A percentile compares a stretch with the other conserved stretches of the same genome.
Evolutionary conservation across 2,113 vertebrate genomes (phyloP).

Genomic region (Climacteris rufus): DNA sequence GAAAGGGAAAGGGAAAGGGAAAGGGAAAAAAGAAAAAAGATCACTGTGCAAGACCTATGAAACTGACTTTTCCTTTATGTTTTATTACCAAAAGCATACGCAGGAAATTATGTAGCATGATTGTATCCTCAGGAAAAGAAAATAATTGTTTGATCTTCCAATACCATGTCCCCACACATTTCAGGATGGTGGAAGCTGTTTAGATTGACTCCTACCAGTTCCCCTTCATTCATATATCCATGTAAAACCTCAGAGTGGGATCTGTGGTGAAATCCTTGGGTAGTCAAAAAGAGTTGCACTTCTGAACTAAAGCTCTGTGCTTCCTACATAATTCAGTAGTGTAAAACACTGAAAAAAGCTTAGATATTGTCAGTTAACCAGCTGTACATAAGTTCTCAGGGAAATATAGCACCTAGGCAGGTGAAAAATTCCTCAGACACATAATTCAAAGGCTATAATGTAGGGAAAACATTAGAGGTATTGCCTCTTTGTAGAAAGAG

Average conservation of each 20-base stretch:
- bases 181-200: background rate
- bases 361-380: background rate
- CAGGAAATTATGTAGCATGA: background rate
- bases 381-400: background rate
- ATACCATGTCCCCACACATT: background rate
- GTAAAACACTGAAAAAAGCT: background rate
- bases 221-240: background rate
- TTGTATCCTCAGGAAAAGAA: background rate
- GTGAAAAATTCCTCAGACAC: background rate
- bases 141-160: background rate
- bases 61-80: background rate
- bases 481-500: background rate
- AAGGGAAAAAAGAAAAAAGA: background rate
- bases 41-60: background rate
- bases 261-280: background rate
- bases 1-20: no score
- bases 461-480: background rate
- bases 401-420: background rate
- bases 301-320: background rate
- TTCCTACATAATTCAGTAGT: background rate
- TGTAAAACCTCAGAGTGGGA: background rate
- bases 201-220: background rate
- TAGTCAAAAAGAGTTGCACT: background rate
- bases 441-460: background rate
- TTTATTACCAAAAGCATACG: background rate